Conservation (phyloP, 2,888 invertebrate species). For the Melangyna quadrimaculata region DNA sequence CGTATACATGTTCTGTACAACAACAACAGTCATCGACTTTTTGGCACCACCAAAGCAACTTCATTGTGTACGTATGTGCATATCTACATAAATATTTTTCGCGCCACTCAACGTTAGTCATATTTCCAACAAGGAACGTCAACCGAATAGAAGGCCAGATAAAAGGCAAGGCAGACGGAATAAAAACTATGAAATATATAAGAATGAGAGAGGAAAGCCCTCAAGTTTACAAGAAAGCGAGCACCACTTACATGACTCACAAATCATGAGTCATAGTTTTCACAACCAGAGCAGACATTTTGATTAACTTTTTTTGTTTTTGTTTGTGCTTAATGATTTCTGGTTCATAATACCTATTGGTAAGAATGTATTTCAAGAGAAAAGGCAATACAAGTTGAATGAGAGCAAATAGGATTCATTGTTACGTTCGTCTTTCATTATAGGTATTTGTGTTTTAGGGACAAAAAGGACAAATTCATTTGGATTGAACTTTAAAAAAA, state of each 20-base stretch:
- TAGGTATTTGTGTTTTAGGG: neutral
- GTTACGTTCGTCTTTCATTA: neutral
- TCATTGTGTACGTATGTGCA: neutral
- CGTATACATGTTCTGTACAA: no score
- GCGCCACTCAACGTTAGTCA: neutral
- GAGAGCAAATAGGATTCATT: neutral
- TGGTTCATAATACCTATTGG: constrained; percentile 46
- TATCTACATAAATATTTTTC: neutral
- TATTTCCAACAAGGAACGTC: neutral
- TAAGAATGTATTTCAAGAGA: constrained; percentile 21
- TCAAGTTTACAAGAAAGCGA: constrained; percentile 58
- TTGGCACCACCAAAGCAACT: constrained; percentile 54
- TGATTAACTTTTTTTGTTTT: constrained; percentile 34
- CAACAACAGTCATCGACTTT: constrained; percentile 44
- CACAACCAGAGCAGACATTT: constrained; percentile 54
- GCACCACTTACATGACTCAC: constrained; percentile 55
- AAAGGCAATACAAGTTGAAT: constrained; percentile 7
- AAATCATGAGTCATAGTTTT: constrained; percentile 55
- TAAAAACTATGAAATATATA: constrained; percentile 25
- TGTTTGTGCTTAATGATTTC: constrained; percentile 32
- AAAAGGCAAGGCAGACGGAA: neutral
- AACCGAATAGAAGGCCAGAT: neutral
- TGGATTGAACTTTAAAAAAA: neutral
- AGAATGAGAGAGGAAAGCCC: constrained; percentile 61
- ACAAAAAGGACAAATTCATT: neutral